A percentile compares a stretch with the other conserved stretches of the same genome.
Evolutionary conservation across 2,888 invertebrate genomes (phyloP).

Genomic region (Netelia virgata): DNA sequence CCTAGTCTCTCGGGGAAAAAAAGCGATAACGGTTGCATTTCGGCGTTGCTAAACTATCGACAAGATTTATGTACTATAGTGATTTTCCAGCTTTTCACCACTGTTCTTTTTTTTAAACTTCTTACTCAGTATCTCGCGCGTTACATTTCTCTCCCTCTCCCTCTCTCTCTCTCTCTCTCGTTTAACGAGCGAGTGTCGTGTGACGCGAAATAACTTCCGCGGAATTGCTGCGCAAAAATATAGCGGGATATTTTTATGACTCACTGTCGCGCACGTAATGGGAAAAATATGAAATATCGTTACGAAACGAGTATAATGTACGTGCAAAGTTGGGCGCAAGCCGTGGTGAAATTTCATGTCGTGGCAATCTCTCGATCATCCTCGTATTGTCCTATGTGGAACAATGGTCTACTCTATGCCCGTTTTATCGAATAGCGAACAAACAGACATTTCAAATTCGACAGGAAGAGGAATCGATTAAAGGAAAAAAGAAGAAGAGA

Average conservation of each 20-base stretch:
- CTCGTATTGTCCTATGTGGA: neutral
- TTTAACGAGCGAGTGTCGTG: slow-evolving; percentile 49
- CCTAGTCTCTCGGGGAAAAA: slow-evolving; percentile 22
- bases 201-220: slow-evolving; percentile 28
- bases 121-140: neutral
- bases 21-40: slow-evolving; percentile 52
- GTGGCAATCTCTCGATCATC: too few relatives aligned
- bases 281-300: neutral
- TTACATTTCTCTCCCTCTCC: slow-evolving; percentile 18
- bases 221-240: slow-evolving; percentile 38
- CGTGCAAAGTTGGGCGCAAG: too few relatives aligned
- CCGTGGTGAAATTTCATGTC: too few relatives aligned
- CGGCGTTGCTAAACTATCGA: slow-evolving; percentile 47
- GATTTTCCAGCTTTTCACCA: slow-evolving; percentile 55
- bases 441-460: neutral
- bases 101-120: slow-evolving; percentile 8
- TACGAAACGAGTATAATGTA: neutral
- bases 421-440: neutral
- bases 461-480: neutral
- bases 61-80: slow-evolving; percentile 60
- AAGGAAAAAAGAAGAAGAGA: neutral
- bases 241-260: slow-evolving; percentile 22
- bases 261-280: slow-evolving; percentile 18
- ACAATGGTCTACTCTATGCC: neutral
- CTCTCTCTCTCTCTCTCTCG: slow-evolving; percentile 8